Conservation (phyloP, 2,797 vertebrate genomes). For the Enteromius mattozi region DNA sequence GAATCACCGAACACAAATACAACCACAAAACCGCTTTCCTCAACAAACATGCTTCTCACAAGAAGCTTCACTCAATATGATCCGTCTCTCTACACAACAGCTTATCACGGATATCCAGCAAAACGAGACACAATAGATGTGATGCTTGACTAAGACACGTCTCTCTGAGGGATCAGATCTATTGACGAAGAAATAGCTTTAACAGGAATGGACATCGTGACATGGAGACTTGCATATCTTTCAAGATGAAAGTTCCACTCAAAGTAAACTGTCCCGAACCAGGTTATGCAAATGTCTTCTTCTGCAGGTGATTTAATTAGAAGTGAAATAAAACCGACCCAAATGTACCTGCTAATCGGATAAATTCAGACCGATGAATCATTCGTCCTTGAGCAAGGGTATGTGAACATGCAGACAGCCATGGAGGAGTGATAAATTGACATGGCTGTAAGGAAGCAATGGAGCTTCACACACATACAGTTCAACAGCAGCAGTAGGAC, state of each 20-base stretch:
- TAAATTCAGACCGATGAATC: slow-evolving; percentile 24
- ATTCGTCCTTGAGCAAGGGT: slow-evolving; percentile 38
- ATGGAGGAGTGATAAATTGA: slow-evolving; percentile 46
- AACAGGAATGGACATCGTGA: not conserved
- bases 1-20: slow-evolving; percentile 10
- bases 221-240: not conserved
- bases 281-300: slow-evolving; percentile 3
- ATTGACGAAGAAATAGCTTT: not conserved
- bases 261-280: not conserved
- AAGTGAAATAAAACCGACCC: slow-evolving; percentile 13
- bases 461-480: not conserved
- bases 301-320: slow-evolving; percentile 21
- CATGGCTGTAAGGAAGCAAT: slow-evolving; percentile 1
- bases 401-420: slow-evolving; percentile 33
- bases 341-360: slow-evolving; percentile 25
- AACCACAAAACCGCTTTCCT: not conserved
- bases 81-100: not conserved
- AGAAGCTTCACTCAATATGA: slow-evolving; percentile 13
- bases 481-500: not conserved
- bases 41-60: slow-evolving; percentile 4
- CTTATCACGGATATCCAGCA: slow-evolving; percentile 15
- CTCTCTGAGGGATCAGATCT: slow-evolving; percentile 4
- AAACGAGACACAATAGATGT: slow-evolving; percentile 23
- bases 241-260: not conserved
- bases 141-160: not conserved